Evolutionary conservation across 2,797 vertebrate genomes (phyloP).

Genomic region (Acrossocheilus fasciatus): DNA sequence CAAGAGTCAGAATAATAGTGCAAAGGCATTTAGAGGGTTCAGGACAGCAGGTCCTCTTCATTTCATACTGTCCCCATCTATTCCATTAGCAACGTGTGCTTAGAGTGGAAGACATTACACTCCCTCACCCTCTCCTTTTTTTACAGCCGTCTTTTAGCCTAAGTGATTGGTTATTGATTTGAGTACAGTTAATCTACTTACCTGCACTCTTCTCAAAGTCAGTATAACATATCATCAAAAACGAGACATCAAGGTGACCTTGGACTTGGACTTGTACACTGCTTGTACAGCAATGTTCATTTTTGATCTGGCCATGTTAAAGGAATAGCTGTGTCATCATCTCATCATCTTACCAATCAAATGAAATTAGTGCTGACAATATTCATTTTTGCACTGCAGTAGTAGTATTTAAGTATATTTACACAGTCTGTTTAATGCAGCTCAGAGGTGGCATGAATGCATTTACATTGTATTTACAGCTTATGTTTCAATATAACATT

Average conservation of each 20-base stretch:
- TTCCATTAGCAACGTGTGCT: constrained; percentile 30
- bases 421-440: not conserved
- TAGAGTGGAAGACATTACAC: constrained; percentile 31
- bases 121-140: constrained; percentile 48
- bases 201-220: constrained; percentile 61
- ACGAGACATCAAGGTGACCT: constrained; percentile 72
- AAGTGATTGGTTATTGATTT: constrained; percentile 83
- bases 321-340: constrained; percentile 1
- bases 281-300: constrained; percentile 21
- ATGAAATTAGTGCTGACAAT: not conserved
- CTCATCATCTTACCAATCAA: not conserved
- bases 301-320: constrained; percentile 15
- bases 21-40: constrained; percentile 52
- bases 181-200: constrained; percentile 78
- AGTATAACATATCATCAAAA: constrained; percentile 61
- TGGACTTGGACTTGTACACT: constrained; percentile 28
- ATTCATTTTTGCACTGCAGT: not conserved
- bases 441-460: not conserved
- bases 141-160: constrained; percentile 60
- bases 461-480: not conserved
- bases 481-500: not conserved
- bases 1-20: not conserved
- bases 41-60: constrained; percentile 22
- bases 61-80: not conserved
- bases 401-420: not conserved